These are phyloP conservation scores for Bucorvus abyssinicus DNA, from an alignment of 2,797 vertebrate species.

Conservation along the genomic window DNA sequence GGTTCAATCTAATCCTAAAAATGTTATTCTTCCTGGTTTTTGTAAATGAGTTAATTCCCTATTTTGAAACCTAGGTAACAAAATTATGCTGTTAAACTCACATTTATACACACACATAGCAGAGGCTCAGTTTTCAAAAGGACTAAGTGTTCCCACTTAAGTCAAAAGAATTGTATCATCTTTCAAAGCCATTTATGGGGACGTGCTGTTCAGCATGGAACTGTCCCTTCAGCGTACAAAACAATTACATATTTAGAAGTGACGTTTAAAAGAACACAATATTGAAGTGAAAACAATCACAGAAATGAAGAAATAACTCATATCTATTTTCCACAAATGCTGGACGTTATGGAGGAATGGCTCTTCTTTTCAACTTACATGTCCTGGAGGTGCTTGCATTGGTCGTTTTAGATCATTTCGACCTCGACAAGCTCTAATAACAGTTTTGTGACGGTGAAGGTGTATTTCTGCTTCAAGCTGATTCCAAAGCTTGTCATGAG, in stretches of 20 bases:
- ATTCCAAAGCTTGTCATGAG: conserved; percentile 99
- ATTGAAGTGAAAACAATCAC: not conserved
- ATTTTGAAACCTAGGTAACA: not conserved
- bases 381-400: conserved; percentile 88
- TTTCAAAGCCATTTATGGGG: not conserved
- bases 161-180: not conserved
- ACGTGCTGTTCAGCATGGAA: not conserved
- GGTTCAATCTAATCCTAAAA: not conserved
- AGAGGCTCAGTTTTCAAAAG: not conserved
- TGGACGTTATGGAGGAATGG: not conserved
- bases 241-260: not conserved
- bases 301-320: not conserved
- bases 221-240: not conserved
- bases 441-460: conserved; percentile 97
- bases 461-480: conserved; percentile 98
- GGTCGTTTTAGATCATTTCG: conserved; percentile 93
- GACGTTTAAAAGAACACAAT: not conserved
- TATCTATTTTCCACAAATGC: not conserved
- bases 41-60: not conserved
- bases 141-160: not conserved
- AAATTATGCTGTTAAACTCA: not conserved
- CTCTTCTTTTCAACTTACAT: conserved; percentile 79
- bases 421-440: conserved; percentile 94
- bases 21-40: not conserved
- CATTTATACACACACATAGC: not conserved